Evolutionary conservation across 2,888 invertebrate species (phyloP).

Genomic region (Dasypolia templi): DNA sequence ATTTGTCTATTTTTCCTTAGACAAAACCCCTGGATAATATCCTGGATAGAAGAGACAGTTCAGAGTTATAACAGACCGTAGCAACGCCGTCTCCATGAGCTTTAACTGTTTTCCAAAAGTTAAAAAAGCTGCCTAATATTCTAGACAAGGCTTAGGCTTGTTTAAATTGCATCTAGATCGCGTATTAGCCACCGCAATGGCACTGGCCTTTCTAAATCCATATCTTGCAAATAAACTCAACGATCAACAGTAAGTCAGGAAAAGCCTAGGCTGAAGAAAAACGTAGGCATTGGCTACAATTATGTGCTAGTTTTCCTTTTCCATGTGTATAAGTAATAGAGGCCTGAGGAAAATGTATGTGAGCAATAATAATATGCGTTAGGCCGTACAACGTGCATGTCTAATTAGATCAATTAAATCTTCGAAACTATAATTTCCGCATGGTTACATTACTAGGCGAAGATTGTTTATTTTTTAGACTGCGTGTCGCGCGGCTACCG

Average conservation of each 20-base stretch:
- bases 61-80: too few species aligned
- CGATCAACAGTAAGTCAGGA: background rate
- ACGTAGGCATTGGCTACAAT: background rate
- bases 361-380: background rate
- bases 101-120: background rate
- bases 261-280: constrained; percentile 13
- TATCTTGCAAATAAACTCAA: background rate
- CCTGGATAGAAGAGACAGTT: background rate
- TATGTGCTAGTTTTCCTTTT: constrained; percentile 34
- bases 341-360: constrained; percentile 26
- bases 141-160: background rate
- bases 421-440: constrained; percentile 27
- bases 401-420: constrained; percentile 14
- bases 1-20: too few species aligned
- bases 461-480: too few species aligned
- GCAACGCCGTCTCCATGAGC: too few species aligned
- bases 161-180: background rate
- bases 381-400: background rate
- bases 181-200: background rate
- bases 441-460: background rate
- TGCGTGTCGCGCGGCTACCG: too few species aligned
- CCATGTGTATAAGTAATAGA: background rate
- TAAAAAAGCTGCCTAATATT: background rate
- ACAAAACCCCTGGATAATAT: too few species aligned
- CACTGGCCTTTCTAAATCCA: background rate